Evolutionary conservation across 2,888 invertebrate genomes (phyloP), one percentile per base, ranked within the genome.

Genomic region (Temnothorax unifasciatus): DNA sequence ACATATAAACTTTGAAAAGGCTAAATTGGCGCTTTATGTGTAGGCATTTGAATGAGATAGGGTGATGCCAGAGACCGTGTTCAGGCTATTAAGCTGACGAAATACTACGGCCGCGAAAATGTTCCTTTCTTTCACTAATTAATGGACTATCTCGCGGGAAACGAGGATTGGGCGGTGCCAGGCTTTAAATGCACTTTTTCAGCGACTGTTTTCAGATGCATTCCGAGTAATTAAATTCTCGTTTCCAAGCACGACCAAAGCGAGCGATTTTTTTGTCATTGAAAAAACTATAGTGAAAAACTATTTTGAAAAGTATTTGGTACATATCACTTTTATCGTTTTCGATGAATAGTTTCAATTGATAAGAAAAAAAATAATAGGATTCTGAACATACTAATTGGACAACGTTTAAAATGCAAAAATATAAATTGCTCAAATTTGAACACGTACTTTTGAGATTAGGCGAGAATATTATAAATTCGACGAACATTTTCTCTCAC

Each of bases 201-300:
- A 83, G 68, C 13, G 57, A 61, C 52, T 85, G 52, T 86, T 83
- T 86, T 87, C 85, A 66, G 81, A 88, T 83, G 87, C 82, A 83
- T 79, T 83, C 86, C 74, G 88, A 87, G 87, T 90, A 92, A 92
- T 92, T 92, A 92, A 90, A 89, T 77, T 74, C 69, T 79, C 68
- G 82, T 84, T 83, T 73, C n/a, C n/a, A 63, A 13, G n/a, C 63
- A 13, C 18, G 25, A 29, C 41, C 66, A 13, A 29, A 18, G 52
- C 3, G 13, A 18, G n/a, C 13, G 3, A 52, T 9, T 41, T 34
- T 44, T 64, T 52, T 25, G 6, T 41, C 25, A 3, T 44, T 29
- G 13, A 25, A 54, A 29, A 41, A 54, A 41, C 21, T 66, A 15
- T 25, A 25, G 52, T 15, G 4, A 66, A 38, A 5, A 52, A n/a